Percentiles rank a stretch among this genome's conserved stretches.
These are phyloP conservation scores for Ptilorrhoa leucosticta DNA, from an alignment of 2,113 vertebrate species.

Conservation along the genomic window DNA sequence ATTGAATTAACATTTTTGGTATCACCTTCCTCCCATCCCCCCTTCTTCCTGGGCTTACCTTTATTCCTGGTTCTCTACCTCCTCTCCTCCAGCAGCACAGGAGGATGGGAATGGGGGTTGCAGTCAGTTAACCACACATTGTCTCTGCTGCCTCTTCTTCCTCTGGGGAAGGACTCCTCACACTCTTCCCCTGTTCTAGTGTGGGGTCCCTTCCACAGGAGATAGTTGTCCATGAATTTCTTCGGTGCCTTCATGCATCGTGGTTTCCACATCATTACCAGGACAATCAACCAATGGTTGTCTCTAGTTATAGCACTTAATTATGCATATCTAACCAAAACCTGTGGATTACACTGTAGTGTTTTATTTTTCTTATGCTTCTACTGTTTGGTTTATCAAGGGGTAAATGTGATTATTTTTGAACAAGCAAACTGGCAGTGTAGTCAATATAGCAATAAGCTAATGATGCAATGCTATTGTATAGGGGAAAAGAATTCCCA, in stretches of 20 bases:
- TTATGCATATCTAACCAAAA: background rate
- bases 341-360: background rate
- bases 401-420: background rate
- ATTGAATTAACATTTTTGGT: background rate
- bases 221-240: background rate
- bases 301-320: background rate
- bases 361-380: background rate
- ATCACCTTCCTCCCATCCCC: background rate
- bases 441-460: background rate
- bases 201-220: too few relatives aligned
- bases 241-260: too few relatives aligned
- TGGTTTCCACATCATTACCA: background rate
- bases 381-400: background rate
- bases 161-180: background rate
- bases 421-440: background rate
- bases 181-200: background rate
- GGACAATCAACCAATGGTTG: background rate
- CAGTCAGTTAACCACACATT: rapidly evolving
- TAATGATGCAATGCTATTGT: background rate
- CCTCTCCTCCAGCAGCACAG: background rate
- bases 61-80: background rate
- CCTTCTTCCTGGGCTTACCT: background rate
- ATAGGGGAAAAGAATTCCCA: background rate
- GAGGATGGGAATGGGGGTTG: background rate
- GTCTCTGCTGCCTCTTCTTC: background rate